Base-by-base conservation (phyloP, 2,888 invertebrate species). In the Catocala sponsa region DNA sequence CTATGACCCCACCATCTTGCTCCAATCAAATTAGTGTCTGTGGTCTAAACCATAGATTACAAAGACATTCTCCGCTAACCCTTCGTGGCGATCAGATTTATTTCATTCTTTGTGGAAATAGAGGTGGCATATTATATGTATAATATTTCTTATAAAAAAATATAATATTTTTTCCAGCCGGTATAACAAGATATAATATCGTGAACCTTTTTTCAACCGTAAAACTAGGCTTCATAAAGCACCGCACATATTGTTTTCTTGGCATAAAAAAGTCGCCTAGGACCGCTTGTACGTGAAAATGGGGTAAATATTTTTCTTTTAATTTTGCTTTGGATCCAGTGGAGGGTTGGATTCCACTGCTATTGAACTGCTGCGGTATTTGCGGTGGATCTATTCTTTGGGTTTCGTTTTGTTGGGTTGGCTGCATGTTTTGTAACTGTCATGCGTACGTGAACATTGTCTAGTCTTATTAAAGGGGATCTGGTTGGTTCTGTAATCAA, bases 291-390 rank as follows among this genome's bases (percentile, higher is more conserved):
- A 55, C 15, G 41, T 15, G 13, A 6, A 53, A 56, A 56, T 52
- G 47, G 35, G 38, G n/a, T 46, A 60, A 51, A 52, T 6, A 50
- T 56, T 64, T 53, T 57, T 51, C 32, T 55, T 60, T 67, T 59
- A 49, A 48, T 56, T 65, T 55, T 57, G 42, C 56, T 13, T n/a
- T 42, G 55, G 46, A 33, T 32, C 61, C 56, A 55, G 35, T 55
- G 12, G 44, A 13, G 61, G 47, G 60, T 70, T 55, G 58, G 61
- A 69, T 56, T 63, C 68, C 59, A 54, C 51, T 64, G 48, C 51
- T 66, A 68, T 77, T 75, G 68, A 61, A 63, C 61, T 50, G 55
- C 55, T 70, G 71, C 49, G 67, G 68, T 57, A 63, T 65, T 49
- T 59, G 67, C 12, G 69, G 62, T 48, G 51, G 38, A 25, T 51